A percentile compares a stretch with the other conserved stretches of the same genome.
These are phyloP conservation scores for Lethocerus indicus DNA, from an alignment of 1,140 invertebrate species.

Conservation along the genomic window DNA sequence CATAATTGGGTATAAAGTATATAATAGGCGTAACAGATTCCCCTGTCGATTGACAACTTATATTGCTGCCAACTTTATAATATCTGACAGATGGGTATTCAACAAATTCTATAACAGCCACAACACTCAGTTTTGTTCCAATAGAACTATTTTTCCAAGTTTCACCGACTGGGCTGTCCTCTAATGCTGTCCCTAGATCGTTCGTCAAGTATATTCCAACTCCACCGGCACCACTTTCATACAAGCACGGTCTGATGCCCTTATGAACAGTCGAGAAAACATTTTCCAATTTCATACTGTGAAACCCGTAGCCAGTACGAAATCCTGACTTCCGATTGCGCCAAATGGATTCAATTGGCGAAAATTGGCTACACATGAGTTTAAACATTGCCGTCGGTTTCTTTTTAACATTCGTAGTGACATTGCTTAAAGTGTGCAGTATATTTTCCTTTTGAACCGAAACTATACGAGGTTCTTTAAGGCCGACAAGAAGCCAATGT, in stretches of 20 bases:
- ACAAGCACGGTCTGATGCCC: not conserved
- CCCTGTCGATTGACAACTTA: not conserved
- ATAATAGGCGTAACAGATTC: not conserved
- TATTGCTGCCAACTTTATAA: not conserved
- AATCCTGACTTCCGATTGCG: not conserved
- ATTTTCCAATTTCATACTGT: not conserved
- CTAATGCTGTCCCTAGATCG: not conserved
- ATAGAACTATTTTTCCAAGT: slow-evolving; percentile 2
- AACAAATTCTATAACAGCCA: not conserved
- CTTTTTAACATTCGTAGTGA: too few relatives aligned
- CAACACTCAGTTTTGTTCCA: slow-evolving; percentile 1
- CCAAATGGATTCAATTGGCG: not conserved
- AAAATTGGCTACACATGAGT: not conserved
- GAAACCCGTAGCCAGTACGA: not conserved
- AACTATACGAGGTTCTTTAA: not conserved
- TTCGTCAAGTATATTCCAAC: not conserved
- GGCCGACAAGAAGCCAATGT: not conserved
- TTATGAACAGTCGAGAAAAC: not conserved
- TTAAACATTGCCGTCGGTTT: not conserved
- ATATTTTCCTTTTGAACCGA: too few relatives aligned
- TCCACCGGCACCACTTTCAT: not conserved
- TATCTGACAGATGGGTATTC: not conserved
- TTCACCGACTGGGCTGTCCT: not conserved
- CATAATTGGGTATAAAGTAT: not conserved
- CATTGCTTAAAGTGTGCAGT: too few relatives aligned